These are phyloP conservation scores for Dinoponera quadriceps DNA, from an alignment of 1,140 invertebrate species.

Conservation along the genomic window DNA sequence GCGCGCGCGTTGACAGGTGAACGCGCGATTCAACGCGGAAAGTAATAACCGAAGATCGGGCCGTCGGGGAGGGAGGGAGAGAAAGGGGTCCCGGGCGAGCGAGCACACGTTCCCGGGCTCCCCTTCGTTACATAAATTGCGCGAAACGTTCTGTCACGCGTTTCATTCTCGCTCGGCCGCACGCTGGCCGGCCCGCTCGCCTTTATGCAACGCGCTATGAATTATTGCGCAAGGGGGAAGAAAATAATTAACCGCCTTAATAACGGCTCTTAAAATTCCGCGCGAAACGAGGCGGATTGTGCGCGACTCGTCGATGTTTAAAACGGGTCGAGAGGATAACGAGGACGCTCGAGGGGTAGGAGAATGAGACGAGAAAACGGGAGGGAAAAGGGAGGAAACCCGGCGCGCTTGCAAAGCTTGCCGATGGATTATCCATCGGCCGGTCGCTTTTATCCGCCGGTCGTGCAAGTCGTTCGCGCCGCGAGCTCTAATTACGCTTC, in stretches of 20 bases:
- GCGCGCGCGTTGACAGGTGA: constrained; percentile 59
- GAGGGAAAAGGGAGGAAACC: background rate
- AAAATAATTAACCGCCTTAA: constrained; percentile 61
- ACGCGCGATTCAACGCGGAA: constrained; percentile 62
- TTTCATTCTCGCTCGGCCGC: constrained; percentile 47
- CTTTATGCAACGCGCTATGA: constrained; percentile 42
- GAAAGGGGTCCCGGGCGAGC: background rate
- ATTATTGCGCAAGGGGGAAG: constrained; percentile 38
- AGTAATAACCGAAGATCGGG: constrained; percentile 32
- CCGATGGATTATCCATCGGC: background rate
- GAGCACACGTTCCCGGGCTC: background rate
- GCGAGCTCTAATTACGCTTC: background rate
- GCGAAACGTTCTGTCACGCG: constrained; percentile 59
- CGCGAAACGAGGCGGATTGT: constrained; percentile 34
- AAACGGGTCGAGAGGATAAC: constrained; percentile 14
- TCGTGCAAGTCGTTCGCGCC: background rate
- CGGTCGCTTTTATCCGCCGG: constrained; percentile 29
- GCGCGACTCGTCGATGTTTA: constrained; percentile 36
- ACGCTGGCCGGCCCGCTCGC: background rate
- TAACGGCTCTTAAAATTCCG: constrained; percentile 51
- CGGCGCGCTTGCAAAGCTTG: background rate
- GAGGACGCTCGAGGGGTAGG: background rate
- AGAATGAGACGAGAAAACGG: background rate
- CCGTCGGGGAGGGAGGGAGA: background rate
- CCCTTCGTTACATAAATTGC: constrained; percentile 55